A percentile compares a stretch with the other conserved stretches of the same genome.
phyloP scores from a whole-genome alignment of 2,113 vertebrate species.

The Mustelus asterias region DNA sequence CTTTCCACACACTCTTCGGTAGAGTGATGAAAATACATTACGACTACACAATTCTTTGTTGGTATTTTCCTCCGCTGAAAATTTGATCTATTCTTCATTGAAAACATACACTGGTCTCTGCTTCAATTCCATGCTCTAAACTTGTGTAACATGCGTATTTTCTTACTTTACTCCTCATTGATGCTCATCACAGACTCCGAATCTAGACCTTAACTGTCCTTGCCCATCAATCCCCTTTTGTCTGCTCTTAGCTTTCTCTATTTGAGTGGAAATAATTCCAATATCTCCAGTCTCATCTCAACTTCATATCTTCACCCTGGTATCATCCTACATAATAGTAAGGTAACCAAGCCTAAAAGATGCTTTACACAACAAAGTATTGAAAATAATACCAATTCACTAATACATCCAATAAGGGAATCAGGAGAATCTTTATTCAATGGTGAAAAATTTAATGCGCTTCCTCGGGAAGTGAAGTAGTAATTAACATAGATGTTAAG shows the following conservation, averaged over 20 bases:
- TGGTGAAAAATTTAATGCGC: neutral
- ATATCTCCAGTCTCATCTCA: too few species aligned
- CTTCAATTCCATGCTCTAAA: neutral
- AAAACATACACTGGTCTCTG: neutral
- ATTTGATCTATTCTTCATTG: neutral
- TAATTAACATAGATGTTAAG: too few species aligned
- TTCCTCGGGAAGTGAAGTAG: neutral
- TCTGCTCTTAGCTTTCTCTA: neutral
- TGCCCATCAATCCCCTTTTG: neutral
- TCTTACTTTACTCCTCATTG: neutral
- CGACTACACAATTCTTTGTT: neutral
- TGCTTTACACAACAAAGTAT: too few species aligned
- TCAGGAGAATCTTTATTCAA: neutral
- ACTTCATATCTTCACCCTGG: too few species aligned
- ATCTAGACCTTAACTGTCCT: neutral
- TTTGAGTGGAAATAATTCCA: neutral
- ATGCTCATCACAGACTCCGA: neutral
- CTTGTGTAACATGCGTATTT: neutral
- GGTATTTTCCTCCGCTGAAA: neutral
- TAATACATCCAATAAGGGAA: too few species aligned
- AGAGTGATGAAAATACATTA: neutral
- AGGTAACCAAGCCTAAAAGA: too few species aligned
- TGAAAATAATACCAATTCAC: too few species aligned
- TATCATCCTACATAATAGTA: too few species aligned
- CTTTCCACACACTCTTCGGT: neutral